A percentile compares a stretch with the other conserved stretches of the same genome.
Evolutionary conservation across 2,797 vertebrate genomes (phyloP).

Genomic region (Tokudaia tokunoshimensis): DNA sequence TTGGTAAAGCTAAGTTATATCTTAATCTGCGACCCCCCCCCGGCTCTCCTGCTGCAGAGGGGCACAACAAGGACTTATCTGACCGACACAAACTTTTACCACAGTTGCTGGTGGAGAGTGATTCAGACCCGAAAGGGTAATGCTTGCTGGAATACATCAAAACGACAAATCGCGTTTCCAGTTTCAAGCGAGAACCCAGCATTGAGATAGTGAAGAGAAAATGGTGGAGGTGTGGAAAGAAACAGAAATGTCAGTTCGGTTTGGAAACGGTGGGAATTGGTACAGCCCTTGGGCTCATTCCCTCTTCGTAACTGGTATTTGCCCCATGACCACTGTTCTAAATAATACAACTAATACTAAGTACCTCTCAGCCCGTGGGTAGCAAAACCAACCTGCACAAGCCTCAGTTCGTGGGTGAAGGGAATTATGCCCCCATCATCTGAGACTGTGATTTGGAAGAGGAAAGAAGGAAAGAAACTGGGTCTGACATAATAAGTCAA

Average conservation of each 20-base stretch:
- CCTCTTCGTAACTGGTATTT: constrained; percentile 45
- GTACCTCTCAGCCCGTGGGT: constrained; percentile 36
- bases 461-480: constrained; percentile 69
- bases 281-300: background rate
- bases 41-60: background rate
- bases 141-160: background rate
- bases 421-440: background rate
- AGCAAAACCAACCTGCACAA: constrained; percentile 62
- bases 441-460: constrained; percentile 66
- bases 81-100: background rate
- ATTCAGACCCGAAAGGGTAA: background rate
- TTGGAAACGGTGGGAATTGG: constrained; percentile 49
- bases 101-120: constrained; percentile 24
- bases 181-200: constrained; percentile 10
- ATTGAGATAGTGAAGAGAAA: background rate
- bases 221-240: background rate
- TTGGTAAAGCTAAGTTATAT: background rate
- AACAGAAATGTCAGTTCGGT: background rate
- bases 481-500: constrained; percentile 64
- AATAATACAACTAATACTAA: constrained; percentile 70
- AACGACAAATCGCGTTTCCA: background rate
- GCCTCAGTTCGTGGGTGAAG: constrained; percentile 62
- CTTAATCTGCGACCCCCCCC: background rate
- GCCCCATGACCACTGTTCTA: constrained; percentile 52
- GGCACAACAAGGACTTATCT: background rate